A percentile compares a stretch with the other conserved stretches of the same genome.
Conservation (phyloP, 2,888 invertebrate genomes). For the Cerceris rybyensis region DNA sequence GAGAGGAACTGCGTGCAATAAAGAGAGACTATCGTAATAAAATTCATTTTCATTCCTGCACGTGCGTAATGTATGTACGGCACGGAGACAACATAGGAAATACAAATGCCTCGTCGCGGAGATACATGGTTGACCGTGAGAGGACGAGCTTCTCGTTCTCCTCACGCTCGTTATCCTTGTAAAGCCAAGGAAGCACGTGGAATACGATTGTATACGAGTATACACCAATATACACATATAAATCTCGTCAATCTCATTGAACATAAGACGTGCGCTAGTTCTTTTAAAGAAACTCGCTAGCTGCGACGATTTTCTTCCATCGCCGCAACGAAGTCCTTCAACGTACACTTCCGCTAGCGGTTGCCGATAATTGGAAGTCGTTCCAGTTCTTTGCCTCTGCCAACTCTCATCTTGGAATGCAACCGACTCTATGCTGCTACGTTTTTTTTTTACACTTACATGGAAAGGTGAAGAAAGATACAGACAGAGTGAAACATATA, state of each 20-base stretch:
- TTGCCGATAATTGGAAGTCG: conserved; percentile 66
- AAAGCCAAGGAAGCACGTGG: conserved; percentile 24
- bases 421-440: conserved; percentile 31
- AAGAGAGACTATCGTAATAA: conserved; percentile 52
- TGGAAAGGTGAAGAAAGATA: conserved; percentile 4
- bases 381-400: conserved; percentile 62
- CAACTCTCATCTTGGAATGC: conserved; percentile 60
- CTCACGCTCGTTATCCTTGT: conserved; percentile 37
- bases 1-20: conserved; percentile 34
- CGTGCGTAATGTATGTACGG: conserved; percentile 18
- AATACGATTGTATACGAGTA: not conserved
- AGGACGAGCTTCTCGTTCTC: conserved; percentile 38
- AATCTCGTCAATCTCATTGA: conserved; percentile 4
- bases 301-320: conserved; percentile 25
- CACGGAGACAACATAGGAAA: conserved; percentile 21
- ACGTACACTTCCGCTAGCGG: conserved; percentile 33
- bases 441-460: conserved; percentile 12
- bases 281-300: conserved; percentile 22
- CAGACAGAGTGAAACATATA: not conserved
- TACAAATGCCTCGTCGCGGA: conserved; percentile 24
- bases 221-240: not conserved
- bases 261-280: conserved; percentile 8
- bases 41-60: conserved; percentile 41
- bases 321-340: conserved; percentile 44
- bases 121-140: conserved; percentile 46